Percentiles rank a stretch among this genome's conserved stretches.
These are phyloP conservation scores for Sebastiscus albofasciatus DNA, from an alignment of 2,797 vertebrate species.

Conservation along the genomic window DNA sequence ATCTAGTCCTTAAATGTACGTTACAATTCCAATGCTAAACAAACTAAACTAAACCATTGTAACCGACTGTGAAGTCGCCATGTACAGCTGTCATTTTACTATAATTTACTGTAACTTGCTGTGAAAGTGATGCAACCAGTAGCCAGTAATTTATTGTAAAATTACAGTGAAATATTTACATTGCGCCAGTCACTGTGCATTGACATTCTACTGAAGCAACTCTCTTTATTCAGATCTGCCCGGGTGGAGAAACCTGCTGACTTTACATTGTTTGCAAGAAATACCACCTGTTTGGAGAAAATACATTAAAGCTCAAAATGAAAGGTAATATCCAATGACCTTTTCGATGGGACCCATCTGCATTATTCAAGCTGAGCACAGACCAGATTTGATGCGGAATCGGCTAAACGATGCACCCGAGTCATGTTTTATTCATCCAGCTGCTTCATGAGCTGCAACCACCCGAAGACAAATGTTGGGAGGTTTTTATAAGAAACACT, in stretches of 20 bases:
- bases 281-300: slow-evolving; percentile 71
- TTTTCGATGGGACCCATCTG: slow-evolving; percentile 74
- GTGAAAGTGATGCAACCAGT: background rate
- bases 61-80: background rate
- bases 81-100: background rate
- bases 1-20: no score
- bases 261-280: slow-evolving; percentile 63
- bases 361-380: slow-evolving; percentile 78
- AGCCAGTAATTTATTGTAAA: background rate
- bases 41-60: no score
- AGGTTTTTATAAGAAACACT: slow-evolving; percentile 39
- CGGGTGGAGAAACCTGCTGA: slow-evolving; percentile 55
- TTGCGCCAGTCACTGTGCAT: background rate
- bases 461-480: slow-evolving; percentile 60
- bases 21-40: no score
- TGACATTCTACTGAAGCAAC: slow-evolving; percentile 7
- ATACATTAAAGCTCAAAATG: slow-evolving; percentile 78
- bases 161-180: background rate
- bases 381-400: slow-evolving; percentile 71
- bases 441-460: slow-evolving; percentile 57
- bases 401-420: slow-evolving; percentile 70
- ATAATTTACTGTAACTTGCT: background rate
- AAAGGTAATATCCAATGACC: slow-evolving; percentile 82
- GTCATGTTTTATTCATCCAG: slow-evolving; percentile 81
- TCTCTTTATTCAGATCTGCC: slow-evolving; percentile 46